Base-by-base conservation (phyloP, 2,797 vertebrate genomes). In the Sibirionetta formosa region DNA sequence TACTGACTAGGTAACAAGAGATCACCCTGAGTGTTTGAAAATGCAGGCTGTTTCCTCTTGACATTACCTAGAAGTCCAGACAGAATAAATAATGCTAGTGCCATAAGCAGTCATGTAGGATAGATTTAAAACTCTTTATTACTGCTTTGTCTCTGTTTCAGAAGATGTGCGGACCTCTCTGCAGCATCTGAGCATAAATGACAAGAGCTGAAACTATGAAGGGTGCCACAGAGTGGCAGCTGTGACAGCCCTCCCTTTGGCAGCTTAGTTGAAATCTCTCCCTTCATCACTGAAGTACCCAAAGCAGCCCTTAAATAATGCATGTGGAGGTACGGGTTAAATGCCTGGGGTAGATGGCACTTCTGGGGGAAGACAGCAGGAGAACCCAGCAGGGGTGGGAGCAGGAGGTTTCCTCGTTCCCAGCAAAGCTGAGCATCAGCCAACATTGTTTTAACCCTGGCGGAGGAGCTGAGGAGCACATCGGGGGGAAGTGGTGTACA, bases 391-490 rank as follows among this genome's bases (percentile, higher is more conserved):
- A 20, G 22, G 22, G 9, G 7, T 68, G 35, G 5, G 13, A 70
- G 12, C 2, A 9, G 10, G 8, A 84, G 14, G 4, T 53, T 69
- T 91, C 46, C 26, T n/a, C 36, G 11, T 12, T 69, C 12, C 19
- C 7, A 26, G 29, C 5, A 71, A 48, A 72, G 6, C 9, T 29
- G 46, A 90, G 31, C 38, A 48, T 8, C 27, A 57, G 2, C 29
- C 80, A 15, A 5, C 0, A 0, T n/a, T 46, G 17, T 10, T 27
- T n/a, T 46, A 11, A 11, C 16, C 24, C 14, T 40, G 61, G 60
- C 29, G 23, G 12, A 33, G 20, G 9, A 61, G 1, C 8, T 0
- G 0, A 56, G 15, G 19, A 69, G 8, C 27, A 2, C 1, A 14
- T 61, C 8, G 2, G 4, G 3, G 9, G 17, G 58, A 69, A 89